Evolutionary conservation across 2,797 vertebrate species (phyloP).

Genomic region (Neosilurus mollespiculum): DNA sequence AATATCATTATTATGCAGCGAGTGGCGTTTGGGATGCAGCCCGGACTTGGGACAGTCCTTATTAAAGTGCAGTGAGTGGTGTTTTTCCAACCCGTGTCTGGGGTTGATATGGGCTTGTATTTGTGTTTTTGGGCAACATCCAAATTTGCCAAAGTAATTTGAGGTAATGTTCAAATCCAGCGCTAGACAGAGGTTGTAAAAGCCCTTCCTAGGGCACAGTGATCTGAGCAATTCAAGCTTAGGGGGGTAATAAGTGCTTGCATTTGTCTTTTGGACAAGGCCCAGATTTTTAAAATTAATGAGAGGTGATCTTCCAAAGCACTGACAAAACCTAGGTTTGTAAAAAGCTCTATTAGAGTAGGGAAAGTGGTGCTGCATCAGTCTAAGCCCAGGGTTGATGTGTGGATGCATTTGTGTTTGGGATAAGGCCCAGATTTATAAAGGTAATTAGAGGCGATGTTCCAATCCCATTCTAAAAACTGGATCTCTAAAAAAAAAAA

Average conservation of each 20-base stretch:
- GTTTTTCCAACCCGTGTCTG: background rate
- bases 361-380: background rate
- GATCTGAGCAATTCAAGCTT: background rate
- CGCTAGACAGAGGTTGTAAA: background rate
- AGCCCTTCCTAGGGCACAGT: background rate
- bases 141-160: background rate
- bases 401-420: background rate
- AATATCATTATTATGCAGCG: background rate
- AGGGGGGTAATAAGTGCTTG: background rate
- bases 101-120: background rate
- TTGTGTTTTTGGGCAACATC: background rate
- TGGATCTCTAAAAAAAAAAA: background rate
- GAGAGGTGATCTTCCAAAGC: background rate
- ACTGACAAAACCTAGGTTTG: background rate
- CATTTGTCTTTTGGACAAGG: background rate
- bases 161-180: background rate
- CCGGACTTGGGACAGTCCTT: background rate
- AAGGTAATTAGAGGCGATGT: background rate
- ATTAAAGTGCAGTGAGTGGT: background rate
- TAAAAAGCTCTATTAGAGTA: background rate
- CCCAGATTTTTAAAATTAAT: background rate
- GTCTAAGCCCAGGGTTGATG: background rate
- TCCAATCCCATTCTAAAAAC: background rate
- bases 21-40: background rate
- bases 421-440: constrained; percentile 4